Evolutionary conservation across 2,113 vertebrate species (phyloP), one percentile per base, ranked within the genome.

Genomic region (Chinchilla lanigera): DNA sequence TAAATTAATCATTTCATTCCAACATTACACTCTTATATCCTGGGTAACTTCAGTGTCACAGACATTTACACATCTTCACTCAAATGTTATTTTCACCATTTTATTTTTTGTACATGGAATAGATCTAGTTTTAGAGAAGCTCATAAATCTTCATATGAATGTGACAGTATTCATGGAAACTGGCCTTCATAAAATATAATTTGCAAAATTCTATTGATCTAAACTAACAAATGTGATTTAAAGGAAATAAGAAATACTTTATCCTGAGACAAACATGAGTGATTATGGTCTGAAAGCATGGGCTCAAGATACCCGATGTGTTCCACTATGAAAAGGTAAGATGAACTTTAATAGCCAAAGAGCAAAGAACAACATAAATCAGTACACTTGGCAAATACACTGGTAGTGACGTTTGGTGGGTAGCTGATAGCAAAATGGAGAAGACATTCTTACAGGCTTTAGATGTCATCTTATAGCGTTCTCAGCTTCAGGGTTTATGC

Each of bases 1-100:
- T 92, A 92, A 91, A 69, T 94, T 86, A 89, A 87, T 78, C 81
- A 56, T 95, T 97, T 97, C 38, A 84, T 65, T 83, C 47, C 60
- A 83, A n/a, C 7, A 17, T 75, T 67, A 60, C 35, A 56, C 44
- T 93, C 89, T 90, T 73, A n/a, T 63, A 86, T 61, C 38, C 7
- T 73, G n/a, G 38, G 0, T 67, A 82, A n/a, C 5, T 52, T 26
- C 56, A 33, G n/a, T 94, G 65, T 94, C 44, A 86, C 50, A 88
- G 41, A 90, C 35, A 84, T 67, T 89, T 78, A 86, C 44, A 86
- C 41, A 92, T 90, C 35, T 85, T 97, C 47, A 47, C 38, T 65
- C 58, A 20, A 86, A 94, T 86, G 41, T 86, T 61, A 71, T 75
- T 96, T 54, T 90, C 61, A 95, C 28, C 10, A 89, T 93, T 92